Base-by-base conservation (phyloP, 53 echinoderm and acorn worm genomes). In the Echinometra lucunter region DNA sequence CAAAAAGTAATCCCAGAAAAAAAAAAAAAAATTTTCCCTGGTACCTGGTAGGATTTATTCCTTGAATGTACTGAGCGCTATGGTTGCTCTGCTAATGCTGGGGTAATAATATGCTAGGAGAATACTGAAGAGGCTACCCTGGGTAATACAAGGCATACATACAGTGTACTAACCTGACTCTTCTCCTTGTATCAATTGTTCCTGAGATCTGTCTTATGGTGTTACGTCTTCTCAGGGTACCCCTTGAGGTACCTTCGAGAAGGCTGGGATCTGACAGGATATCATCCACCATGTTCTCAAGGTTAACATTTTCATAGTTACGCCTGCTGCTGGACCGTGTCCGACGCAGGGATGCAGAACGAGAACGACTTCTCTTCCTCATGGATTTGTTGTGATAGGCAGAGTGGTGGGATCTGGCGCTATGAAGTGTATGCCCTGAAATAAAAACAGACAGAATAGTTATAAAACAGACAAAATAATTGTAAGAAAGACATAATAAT, bases 201-300 rank as follows among this genome's bases (percentile, higher is more conserved):
- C 99, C 96, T 23, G 98, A 97, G 42, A 99, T 89, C 72, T 96
- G 95, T 21, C 97, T 72, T 37, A 99, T 97, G 35, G 98, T 99
- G 34, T 97, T 92, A 25, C 96, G 94, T 75, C 99, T 83, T 38
- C 95, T 96, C 57, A 99, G 23, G 1, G 95, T 88, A 12, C 96
- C 96, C 80, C 92, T 88, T 34, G 94, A 95, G 0, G 96, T 78
- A 0, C 95, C 96, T 3, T 96, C 95, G 7, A 78, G 38, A 44
- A 88, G 67, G 35, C 93, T 91, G 37, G 96, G 96, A 58, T 96
- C 95, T 0, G 94, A 66, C 44, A 98, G 72, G 69, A 99, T 99
- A 82, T 96, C 89, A 15, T 98, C 97, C 49, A 99, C 97, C 95
- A 98, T 96, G 93, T 93, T 92, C 45, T 98, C 98, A 70, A 96